Percentiles rank a stretch among this genome's conserved stretches.
These are phyloP conservation scores for Scrobipalpa costella DNA, from an alignment of 2,888 invertebrate genomes.

Conservation along the genomic window DNA sequence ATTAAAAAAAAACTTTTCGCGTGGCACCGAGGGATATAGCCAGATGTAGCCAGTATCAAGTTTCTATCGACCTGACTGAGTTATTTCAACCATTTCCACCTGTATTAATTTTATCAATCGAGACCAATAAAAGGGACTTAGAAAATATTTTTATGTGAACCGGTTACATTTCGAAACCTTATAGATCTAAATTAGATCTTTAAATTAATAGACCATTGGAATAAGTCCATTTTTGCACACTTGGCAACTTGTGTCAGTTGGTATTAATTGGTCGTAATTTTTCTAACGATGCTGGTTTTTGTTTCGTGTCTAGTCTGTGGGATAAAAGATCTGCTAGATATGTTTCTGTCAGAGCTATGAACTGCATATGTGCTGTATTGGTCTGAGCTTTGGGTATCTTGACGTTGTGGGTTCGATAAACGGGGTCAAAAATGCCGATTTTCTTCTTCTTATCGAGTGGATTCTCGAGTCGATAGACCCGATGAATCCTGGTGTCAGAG, in stretches of 20 bases:
- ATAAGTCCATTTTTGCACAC: conserved; percentile 4
- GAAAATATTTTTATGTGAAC: conserved; percentile 19
- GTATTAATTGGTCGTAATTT: neutral
- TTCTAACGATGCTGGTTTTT: neutral
- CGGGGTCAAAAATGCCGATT: too few species aligned
- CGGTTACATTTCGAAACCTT: neutral
- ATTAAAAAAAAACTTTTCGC: too few species aligned
- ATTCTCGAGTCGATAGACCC: too few species aligned
- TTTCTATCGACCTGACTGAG: neutral
- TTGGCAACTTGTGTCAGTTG: neutral
- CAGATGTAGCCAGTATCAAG: neutral
- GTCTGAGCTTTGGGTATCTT: too few species aligned
- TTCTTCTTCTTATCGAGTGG: too few species aligned
- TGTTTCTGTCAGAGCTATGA: too few species aligned
- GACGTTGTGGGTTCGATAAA: too few species aligned
- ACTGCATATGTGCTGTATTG: too few species aligned
- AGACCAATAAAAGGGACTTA: neutral
- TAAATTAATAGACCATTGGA: neutral
- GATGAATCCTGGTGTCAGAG: too few species aligned
- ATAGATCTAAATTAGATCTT: conserved; percentile 11
- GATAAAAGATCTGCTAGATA: too few species aligned
- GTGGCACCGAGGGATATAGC: too few species aligned
- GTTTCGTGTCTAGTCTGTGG: too few species aligned
- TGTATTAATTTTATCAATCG: conserved; percentile 22
- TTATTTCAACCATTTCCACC: neutral